Conservation (phyloP, 2,888 invertebrate species). For the Dryococelus australis region DNA sequence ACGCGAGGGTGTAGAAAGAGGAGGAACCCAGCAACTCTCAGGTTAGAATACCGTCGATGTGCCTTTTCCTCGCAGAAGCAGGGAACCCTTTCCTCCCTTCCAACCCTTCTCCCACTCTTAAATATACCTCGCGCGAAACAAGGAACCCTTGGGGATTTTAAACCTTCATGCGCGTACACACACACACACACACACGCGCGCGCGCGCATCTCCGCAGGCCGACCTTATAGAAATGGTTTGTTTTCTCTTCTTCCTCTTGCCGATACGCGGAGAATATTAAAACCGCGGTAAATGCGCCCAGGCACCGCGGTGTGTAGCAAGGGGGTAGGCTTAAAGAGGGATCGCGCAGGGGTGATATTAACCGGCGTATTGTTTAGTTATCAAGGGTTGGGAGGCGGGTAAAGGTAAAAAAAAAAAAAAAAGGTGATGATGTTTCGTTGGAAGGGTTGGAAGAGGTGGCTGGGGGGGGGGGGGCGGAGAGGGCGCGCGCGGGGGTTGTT, state of each 20-base stretch:
- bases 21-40: constrained; percentile 36
- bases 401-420: no score
- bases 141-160: constrained; percentile 28
- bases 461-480: no score
- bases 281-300: neutral
- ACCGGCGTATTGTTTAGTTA: neutral
- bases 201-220: neutral
- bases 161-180: neutral
- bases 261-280: constrained; percentile 10
- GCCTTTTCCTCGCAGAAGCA: no score
- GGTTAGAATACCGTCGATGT: neutral
- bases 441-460: no score
- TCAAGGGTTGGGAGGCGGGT: neutral
- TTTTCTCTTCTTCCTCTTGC: constrained; percentile 9
- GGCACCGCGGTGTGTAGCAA: neutral
- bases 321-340: neutral
- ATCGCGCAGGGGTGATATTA: neutral
- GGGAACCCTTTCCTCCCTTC: neutral
- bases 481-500: neutral
- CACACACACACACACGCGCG: neutral
- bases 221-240: neutral
- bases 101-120: neutral
- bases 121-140: constrained; percentile 5
- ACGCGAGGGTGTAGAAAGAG: constrained; percentile 31
- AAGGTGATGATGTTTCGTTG: no score